Percentiles rank a stretch among this genome's conserved stretches.
Conservation (phyloP, 2,888 invertebrate species). For the Ametastegia equiseti region DNA sequence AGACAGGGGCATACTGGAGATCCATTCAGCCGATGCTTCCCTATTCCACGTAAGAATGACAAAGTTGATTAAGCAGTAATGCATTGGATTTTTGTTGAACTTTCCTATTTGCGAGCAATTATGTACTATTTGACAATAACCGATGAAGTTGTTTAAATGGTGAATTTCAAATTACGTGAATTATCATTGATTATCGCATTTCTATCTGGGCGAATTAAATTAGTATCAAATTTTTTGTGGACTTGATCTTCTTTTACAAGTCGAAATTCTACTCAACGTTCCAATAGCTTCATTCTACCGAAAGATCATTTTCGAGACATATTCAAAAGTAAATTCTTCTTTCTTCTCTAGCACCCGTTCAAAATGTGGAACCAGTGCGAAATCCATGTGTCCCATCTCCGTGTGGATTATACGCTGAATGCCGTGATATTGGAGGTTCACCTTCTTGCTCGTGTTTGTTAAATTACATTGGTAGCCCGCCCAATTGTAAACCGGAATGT, state of each 20-base stretch:
- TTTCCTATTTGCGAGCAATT: background rate
- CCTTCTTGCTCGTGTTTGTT: conserved; percentile 81
- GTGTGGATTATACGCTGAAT: conserved; percentile 82
- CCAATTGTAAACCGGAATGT: conserved; percentile 84
- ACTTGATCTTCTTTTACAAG: background rate
- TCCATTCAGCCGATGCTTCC: conserved; percentile 83
- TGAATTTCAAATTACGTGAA: too few relatives aligned
- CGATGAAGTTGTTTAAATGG: too few relatives aligned
- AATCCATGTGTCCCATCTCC: conserved; percentile 68
- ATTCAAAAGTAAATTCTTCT: background rate
- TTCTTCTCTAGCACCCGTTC: too few relatives aligned
- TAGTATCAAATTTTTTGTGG: background rate
- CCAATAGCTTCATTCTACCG: background rate
- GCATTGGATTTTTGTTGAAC: background rate
- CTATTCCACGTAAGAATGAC: conserved; percentile 76
- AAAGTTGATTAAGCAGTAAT: background rate
- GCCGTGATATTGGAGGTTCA: conserved; percentile 77
- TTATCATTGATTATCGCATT: background rate
- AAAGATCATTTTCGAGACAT: background rate
- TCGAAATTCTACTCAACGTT: background rate
- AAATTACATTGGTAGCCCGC: conserved; percentile 82
- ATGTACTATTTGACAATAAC: too few relatives aligned
- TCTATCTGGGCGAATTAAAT: background rate
- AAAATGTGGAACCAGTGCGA: too few relatives aligned
- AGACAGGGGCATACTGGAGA: conserved; percentile 81